A percentile compares a stretch with the other conserved stretches of the same genome.
These are phyloP conservation scores for Crossocerus cetratus DNA, from an alignment of 2,888 invertebrate species.

Conservation along the genomic window DNA sequence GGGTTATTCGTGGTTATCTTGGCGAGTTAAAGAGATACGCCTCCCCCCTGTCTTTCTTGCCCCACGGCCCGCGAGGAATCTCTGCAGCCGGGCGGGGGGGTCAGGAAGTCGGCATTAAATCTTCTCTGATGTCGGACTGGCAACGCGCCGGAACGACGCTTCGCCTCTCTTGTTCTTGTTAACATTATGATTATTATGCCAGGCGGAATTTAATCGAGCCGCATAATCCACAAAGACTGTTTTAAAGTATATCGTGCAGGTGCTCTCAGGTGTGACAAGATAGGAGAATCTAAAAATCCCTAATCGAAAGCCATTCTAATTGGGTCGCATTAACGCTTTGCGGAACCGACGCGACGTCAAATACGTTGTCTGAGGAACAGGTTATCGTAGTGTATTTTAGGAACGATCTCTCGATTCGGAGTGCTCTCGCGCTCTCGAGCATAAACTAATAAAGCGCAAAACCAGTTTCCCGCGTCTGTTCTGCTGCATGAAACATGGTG, in stretches of 20 bases:
- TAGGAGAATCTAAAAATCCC: slow-evolving; percentile 2
- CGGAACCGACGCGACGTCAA: slow-evolving; percentile 22
- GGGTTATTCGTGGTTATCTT: slow-evolving; percentile 69
- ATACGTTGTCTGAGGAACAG: slow-evolving; percentile 33
- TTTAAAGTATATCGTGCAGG: not conserved
- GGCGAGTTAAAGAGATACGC: slow-evolving; percentile 71
- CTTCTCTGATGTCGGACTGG: slow-evolving; percentile 57
- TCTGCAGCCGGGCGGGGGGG: slow-evolving; percentile 35
- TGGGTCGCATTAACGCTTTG: slow-evolving; percentile 36
- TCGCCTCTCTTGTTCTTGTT: slow-evolving; percentile 42
- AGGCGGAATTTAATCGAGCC: slow-evolving; percentile 36
- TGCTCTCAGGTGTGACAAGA: not conserved
- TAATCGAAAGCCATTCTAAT: slow-evolving; percentile 38
- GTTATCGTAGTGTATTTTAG: slow-evolving; percentile 28
- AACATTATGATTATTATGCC: slow-evolving; percentile 51
- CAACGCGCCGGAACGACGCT: slow-evolving; percentile 34
- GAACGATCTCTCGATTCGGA: slow-evolving; percentile 43
- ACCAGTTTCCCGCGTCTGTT: slow-evolving; percentile 47
- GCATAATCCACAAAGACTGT: too few relatives aligned
- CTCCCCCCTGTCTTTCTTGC: slow-evolving; percentile 53
- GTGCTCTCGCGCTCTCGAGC: slow-evolving; percentile 20
- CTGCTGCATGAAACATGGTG: slow-evolving; percentile 25
- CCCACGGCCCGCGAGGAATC: slow-evolving; percentile 34
- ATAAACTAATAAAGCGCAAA: slow-evolving; percentile 45
- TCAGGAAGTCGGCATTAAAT: slow-evolving; percentile 71